phyloP scores from a whole-genome alignment of 1,140 invertebrate genomes.

The Monochamus saltuarius region DNA sequence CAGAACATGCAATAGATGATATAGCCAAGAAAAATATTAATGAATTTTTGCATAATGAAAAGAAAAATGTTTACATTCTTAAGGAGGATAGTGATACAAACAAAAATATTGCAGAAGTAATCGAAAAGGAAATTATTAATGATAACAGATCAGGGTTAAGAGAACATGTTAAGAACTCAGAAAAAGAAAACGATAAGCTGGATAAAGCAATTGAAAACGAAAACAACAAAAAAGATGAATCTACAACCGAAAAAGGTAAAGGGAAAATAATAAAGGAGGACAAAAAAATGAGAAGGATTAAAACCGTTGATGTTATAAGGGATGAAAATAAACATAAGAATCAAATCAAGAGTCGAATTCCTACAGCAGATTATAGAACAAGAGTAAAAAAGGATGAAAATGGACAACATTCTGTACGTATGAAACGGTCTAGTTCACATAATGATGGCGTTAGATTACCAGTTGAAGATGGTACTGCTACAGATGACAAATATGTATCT shows the following conservation, averaged over 20 bases:
- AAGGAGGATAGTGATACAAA: not conserved
- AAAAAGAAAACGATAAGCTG: not conserved
- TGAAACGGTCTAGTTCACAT: no score
- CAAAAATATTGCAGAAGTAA: not conserved
- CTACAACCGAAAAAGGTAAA: no score
- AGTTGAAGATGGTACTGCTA: no score
- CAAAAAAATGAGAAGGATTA: constrained; percentile 12
- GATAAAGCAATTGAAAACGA: not conserved
- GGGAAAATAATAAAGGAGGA: no score
- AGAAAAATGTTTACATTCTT: not conserved
- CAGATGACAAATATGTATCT: no score
- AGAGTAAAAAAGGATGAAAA: constrained; percentile 4
- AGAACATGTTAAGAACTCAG: not conserved
- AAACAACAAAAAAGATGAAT: not conserved
- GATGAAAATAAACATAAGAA: constrained; percentile 9
- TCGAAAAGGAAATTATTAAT: not conserved
- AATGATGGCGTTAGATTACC: no score
- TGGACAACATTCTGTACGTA: not conserved
- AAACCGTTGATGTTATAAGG: constrained; percentile 11
- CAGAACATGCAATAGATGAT: not conserved
- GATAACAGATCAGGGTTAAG: not conserved
- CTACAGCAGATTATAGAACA: not conserved
- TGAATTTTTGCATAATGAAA: not conserved
- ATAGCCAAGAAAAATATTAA: not conserved
- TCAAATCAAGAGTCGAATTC: constrained; percentile 7